Evolutionary conservation across 2,113 vertebrate species (phyloP), one percentile per base, ranked within the genome.

Genomic region (Trichomycterus rosablanca): DNA sequence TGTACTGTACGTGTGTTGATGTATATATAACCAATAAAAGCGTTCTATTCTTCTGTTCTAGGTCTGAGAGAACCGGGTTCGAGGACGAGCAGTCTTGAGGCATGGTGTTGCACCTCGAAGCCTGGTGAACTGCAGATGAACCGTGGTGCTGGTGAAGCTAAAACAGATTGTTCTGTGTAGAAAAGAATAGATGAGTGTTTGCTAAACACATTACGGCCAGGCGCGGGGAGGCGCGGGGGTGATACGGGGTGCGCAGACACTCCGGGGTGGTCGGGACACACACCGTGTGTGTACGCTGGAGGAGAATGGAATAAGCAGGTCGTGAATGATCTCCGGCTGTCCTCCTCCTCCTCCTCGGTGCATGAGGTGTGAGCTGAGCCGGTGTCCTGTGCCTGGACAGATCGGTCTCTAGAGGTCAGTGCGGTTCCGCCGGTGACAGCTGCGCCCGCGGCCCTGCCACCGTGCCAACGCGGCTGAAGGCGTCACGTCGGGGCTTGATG

Each of bases 321-420:
- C 62, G 68, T 52, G 49, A 59, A 39, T 51, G 66, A 68, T 77
- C 67, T 51, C 52, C 46, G 40, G 54, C 66, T 68, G 42, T 66
- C 71, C 75, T 48, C 56, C 75, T 34, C 62, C 34, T 67, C 72
- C 78, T 74, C 82, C 72, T 30, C 26, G 26, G 3, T 71, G 46
- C 48, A n/a, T 59, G 35, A 56, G 53, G 26, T n/a, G n/a, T n/a
- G n/a, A n/a, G n/a, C n/a, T n/a, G 35, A 39, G 28, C 15, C 70
- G 28, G 68, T 67, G 72, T 66, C 52, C 74, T 87, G 86, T 71
- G 66, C 82, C 71, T 87, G 76, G 80, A 74, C 78, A 76, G 75
- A 84, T 69, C 63, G 76, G 84, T 86, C 85, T 88, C 86, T 82
- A 87, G 83, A 89, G 84, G 86, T 87, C 89, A 88, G 76, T 83